Percentiles rank a stretch among this genome's conserved stretches.
Conservation (phyloP, 2,113 vertebrate species). For the Archocentrus centrarchus region DNA sequence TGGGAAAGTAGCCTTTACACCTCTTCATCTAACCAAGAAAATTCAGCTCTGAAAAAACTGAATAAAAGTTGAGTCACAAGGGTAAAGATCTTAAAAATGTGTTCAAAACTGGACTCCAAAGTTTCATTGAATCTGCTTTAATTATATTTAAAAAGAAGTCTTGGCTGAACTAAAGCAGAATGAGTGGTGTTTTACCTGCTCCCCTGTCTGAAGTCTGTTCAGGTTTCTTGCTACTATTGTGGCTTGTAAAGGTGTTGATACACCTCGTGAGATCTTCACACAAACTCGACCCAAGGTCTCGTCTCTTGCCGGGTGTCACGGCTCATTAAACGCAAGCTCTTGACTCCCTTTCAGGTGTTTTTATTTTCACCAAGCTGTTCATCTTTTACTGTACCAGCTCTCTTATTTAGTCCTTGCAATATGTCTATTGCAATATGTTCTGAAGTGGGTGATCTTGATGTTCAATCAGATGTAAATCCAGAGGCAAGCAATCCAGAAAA, state of each 20-base stretch:
- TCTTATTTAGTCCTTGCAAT: not conserved
- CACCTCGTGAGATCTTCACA: not conserved
- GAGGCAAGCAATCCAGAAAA: not conserved
- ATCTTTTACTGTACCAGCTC: not conserved
- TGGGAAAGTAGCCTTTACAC: not conserved
- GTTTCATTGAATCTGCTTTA: not conserved
- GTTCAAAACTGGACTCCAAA: not conserved
- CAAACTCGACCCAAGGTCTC: not conserved
- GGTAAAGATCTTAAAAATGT: not conserved
- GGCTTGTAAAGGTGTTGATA: constrained; percentile 2
- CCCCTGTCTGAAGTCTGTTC: constrained; percentile 24
- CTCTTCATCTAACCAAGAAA: not conserved
- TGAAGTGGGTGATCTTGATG: not conserved
- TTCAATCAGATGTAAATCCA: not conserved
- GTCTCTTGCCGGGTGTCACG: not conserved
- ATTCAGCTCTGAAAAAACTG: not conserved
- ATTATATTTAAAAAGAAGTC: not conserved
- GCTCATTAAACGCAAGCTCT: not conserved
- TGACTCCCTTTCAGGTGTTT: not conserved
- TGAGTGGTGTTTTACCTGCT: constrained; percentile 39
- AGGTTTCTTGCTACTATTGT: not conserved
- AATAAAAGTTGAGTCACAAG: not conserved
- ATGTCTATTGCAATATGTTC: not conserved
- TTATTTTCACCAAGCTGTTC: not conserved
- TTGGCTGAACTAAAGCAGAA: not conserved